phyloP scores from a whole-genome alignment of 2,113 vertebrate genomes.

The Gnathonemus longibarbis region DNA sequence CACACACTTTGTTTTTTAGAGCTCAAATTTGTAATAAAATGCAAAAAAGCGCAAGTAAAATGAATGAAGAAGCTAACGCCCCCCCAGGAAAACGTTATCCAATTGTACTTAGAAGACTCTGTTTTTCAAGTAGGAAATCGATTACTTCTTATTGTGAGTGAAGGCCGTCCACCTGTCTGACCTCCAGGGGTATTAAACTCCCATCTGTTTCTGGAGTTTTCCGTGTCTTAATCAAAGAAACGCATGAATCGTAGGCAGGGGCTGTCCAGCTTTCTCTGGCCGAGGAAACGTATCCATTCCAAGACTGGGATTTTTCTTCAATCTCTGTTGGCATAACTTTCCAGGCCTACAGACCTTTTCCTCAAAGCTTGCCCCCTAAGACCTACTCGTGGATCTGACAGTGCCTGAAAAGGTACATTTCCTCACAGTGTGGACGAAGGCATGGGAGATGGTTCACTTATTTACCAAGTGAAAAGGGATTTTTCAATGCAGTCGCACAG shows the following conservation, averaged over 20 bases:
- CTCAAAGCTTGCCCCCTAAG: background rate
- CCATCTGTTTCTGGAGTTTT: background rate
- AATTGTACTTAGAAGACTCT: background rate
- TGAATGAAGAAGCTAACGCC: background rate
- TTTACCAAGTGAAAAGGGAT: constrained; percentile 31
- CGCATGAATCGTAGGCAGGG: background rate
- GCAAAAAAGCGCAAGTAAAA: background rate
- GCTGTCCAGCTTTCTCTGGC: background rate
- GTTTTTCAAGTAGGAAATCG: background rate
- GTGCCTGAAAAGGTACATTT: constrained; percentile 4
- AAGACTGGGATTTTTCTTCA: background rate
- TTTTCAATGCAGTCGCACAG: constrained; percentile 25
- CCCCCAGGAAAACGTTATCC: background rate
- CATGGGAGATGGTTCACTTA: constrained; percentile 28
- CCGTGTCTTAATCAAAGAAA: background rate
- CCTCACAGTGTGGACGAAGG: background rate
- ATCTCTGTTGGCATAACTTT: background rate
- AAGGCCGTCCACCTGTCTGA: background rate
- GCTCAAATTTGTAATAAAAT: background rate
- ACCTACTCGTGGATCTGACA: background rate
- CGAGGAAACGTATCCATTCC: background rate
- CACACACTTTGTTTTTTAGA: background rate
- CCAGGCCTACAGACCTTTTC: background rate
- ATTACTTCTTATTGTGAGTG: background rate
- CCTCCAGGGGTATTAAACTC: background rate